phyloP scores from a whole-genome alignment of 2,888 invertebrate genomes.

The Acrocyrtus sp. region DNA sequence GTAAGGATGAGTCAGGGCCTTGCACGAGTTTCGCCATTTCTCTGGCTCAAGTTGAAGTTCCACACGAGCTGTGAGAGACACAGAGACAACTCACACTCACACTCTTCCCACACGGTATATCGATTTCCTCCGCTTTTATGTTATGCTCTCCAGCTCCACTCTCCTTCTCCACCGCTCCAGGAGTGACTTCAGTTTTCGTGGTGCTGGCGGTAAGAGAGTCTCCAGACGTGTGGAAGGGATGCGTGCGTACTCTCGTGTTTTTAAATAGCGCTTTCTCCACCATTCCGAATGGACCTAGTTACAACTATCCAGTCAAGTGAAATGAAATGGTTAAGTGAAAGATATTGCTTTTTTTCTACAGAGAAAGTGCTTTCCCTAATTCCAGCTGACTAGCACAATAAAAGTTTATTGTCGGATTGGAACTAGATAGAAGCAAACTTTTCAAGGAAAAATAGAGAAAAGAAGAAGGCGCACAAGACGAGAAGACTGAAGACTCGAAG shows the following conservation, averaged over 20 bases:
- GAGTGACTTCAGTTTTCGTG: too few relatives aligned
- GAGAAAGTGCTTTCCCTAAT: constrained; percentile 34
- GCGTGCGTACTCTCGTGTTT: constrained; percentile 15
- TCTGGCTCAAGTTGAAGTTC: too few relatives aligned
- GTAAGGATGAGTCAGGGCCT: too few relatives aligned
- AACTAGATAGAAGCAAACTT: too few relatives aligned
- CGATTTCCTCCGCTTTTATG: too few relatives aligned
- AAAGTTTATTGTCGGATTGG: too few relatives aligned
- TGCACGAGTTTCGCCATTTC: constrained; percentile 33
- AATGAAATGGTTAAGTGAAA: constrained; percentile 40
- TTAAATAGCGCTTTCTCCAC: constrained; percentile 37
- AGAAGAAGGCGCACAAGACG: not conserved
- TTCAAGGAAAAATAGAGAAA: too few relatives aligned
- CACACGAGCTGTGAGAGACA: too few relatives aligned
- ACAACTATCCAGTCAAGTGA: constrained; percentile 29
- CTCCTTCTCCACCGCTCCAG: not conserved
- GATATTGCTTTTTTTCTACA: constrained; percentile 27
- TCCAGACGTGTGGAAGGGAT: constrained; percentile 31
- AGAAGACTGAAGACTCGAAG: not conserved
- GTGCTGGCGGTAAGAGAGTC: constrained; percentile 31
- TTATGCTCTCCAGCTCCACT: too few relatives aligned
- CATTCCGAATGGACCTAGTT: not conserved
- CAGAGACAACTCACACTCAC: too few relatives aligned
- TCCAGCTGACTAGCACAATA: constrained; percentile 49
- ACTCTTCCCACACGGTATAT: too few relatives aligned